Percentiles rank a stretch among this genome's conserved stretches.
Conservation (phyloP, 1,140 invertebrate genomes). For the Aphidius gifuensis region DNA sequence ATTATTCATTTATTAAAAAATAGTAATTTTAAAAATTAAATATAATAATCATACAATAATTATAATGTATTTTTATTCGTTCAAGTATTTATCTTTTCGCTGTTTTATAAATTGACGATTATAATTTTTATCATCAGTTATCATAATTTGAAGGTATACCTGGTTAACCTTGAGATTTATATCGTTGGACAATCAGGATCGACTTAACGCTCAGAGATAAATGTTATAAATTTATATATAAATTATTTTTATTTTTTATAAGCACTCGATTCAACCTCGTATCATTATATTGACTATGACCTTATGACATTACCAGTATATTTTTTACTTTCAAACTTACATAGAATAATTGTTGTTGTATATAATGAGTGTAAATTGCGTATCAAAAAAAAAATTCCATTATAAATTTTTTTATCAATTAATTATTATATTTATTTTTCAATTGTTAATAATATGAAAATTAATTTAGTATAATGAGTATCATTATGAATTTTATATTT, state of each 20-base stretch:
- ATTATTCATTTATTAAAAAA: too few relatives aligned
- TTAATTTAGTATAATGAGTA: too few relatives aligned
- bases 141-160: conserved; percentile 18
- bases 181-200: conserved; percentile 28
- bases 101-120: conserved; percentile 10
- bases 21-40: too few relatives aligned
- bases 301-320: neutral
- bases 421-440: too few relatives aligned
- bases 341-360: too few relatives aligned
- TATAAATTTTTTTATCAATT: too few relatives aligned
- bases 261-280: neutral
- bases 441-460: too few relatives aligned
- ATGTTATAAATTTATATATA: neutral
- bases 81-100: conserved; percentile 2
- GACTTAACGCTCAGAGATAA: conserved; percentile 5
- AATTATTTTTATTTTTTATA: neutral
- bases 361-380: too few relatives aligned
- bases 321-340: neutral
- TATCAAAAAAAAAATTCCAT: too few relatives aligned
- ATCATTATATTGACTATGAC: neutral
- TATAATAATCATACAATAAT: too few relatives aligned
- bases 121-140: conserved; percentile 24
- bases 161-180: conserved; percentile 30
- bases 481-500: too few relatives aligned
- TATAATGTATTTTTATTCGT: too few relatives aligned